Base-by-base conservation (phyloP, 2,888 invertebrate species). In the Gymnocheta viridis region DNA sequence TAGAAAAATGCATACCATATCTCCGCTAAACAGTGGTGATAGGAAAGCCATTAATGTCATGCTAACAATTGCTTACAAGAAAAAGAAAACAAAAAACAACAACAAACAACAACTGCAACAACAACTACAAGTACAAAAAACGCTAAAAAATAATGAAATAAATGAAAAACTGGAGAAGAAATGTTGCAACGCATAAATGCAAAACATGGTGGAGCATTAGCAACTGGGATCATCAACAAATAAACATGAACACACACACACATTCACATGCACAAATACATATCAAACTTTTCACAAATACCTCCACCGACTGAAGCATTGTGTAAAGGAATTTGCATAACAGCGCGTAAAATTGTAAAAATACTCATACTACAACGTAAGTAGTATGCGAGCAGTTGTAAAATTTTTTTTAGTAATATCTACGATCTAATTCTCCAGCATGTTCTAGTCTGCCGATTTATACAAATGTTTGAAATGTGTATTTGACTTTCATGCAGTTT, bases 141-240 rank as follows among this genome's bases (percentile, higher is more conserved):
- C n/a, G 32, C 6, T n/a, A 38, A 64, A 41, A 69, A 51, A 49
- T 47, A 67, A 80, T 67, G 73, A 80, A 80, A 73, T 80, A 17
- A 49, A 41, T 58, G 54, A 9, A 81, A 74, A 84, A 81, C 60
- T 84, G 51, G 80, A 81, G 58, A 70, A 79, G 44, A 81, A 85
- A 82, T 82, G 82, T 79, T 86, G 82, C 85, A 80, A 82, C 58
- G 74, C 79, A 82, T 74, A 85, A 86, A 86, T 83, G 79, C 47
- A 82, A 82, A 79, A 79, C 82, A 82, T 85, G 85, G 58, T 29
- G 44, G n/a, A 81, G 82, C 82, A 79, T 76, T 74, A 69, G 82
- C 78, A 73, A 82, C 54, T 64, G 79, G 85, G 82, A 86, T 86
- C 77, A 86, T 67, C 76, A 70, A 35, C 70, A 67, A 47, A 74